These are phyloP conservation scores for Vanessa cardui DNA, from an alignment of 2,888 invertebrate species.

Conservation along the genomic window DNA sequence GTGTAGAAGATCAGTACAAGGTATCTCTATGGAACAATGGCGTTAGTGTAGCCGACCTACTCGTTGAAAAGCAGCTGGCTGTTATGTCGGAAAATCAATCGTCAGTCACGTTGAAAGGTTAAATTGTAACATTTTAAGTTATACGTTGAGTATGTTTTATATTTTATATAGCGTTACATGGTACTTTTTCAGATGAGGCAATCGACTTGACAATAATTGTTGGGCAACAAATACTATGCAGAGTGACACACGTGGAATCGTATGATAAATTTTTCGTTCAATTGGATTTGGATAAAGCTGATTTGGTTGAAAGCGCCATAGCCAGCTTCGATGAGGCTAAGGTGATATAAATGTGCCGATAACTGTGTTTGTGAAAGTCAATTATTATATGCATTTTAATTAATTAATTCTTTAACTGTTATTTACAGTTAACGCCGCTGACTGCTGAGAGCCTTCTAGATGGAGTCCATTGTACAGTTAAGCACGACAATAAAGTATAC, in stretches of 20 bases:
- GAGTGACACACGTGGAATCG: conserved; percentile 71
- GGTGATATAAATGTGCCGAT: conserved; percentile 44
- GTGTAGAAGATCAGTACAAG: conserved; percentile 70
- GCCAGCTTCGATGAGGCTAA: conserved; percentile 59
- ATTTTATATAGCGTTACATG: conserved; percentile 8
- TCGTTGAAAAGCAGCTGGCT: conserved; percentile 79
- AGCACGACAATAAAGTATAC: conserved; percentile 63
- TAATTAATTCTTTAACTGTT: too few relatives aligned
- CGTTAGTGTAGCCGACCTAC: conserved; percentile 70
- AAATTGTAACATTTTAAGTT: not conserved
- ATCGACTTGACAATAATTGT: conserved; percentile 74
- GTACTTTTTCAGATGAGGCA: conserved; percentile 67
- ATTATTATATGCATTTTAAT: too few relatives aligned
- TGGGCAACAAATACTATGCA: conserved; percentile 71
- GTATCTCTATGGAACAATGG: conserved; percentile 77
- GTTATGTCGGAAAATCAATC: conserved; percentile 62
- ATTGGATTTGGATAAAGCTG: conserved; percentile 70
- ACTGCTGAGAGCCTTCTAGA: conserved; percentile 58
- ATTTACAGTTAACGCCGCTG: conserved; percentile 61
- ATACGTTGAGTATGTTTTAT: not conserved
- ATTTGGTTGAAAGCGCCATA: conserved; percentile 66
- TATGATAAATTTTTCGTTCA: conserved; percentile 69
- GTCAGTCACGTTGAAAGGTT: conserved; percentile 73
- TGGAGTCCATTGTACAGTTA: conserved; percentile 72
- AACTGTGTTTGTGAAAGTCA: too few relatives aligned